phyloP scores from a whole-genome alignment of 2,888 invertebrate genomes.

The Andrena bucephala region DNA sequence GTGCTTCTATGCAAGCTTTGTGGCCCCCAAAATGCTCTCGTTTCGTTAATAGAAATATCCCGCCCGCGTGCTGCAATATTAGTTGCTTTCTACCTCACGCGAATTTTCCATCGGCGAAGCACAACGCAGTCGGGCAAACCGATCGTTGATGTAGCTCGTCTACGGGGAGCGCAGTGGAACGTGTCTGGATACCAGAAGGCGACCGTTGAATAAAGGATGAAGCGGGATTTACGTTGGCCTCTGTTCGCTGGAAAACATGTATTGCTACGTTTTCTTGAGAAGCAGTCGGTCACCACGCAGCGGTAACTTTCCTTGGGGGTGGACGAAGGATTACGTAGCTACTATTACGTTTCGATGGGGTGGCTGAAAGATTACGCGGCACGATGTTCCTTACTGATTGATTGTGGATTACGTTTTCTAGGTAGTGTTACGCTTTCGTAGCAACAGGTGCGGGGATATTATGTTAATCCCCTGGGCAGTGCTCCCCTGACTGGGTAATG shows the following conservation, averaged over 20 bases:
- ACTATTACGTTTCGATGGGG: too few relatives aligned
- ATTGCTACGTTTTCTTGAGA: not conserved
- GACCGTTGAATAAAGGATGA: not conserved
- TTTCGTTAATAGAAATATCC: slow-evolving; percentile 2
- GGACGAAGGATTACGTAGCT: too few relatives aligned
- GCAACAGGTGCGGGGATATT: not conserved
- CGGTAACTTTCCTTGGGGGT: too few relatives aligned
- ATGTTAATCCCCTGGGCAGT: too few relatives aligned
- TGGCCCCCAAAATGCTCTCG: slow-evolving; percentile 8
- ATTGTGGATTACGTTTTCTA: too few relatives aligned
- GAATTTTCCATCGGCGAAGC: not conserved
- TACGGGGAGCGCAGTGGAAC: not conserved
- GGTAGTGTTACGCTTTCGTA: not conserved
- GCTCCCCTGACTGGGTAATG: too few relatives aligned
- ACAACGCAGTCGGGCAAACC: not conserved
- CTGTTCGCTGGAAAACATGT: not conserved
- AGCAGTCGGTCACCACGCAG: not conserved
- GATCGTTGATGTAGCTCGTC: not conserved
- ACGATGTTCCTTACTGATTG: too few relatives aligned
- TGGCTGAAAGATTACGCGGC: too few relatives aligned
- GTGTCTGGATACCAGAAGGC: not conserved
- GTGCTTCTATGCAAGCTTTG: slow-evolving; percentile 7
- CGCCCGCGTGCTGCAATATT: slow-evolving; percentile 7
- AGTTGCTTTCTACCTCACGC: not conserved
- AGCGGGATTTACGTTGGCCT: not conserved